Evolutionary conservation across 2,888 invertebrate species (phyloP).

Genomic region (Sesia apiformis): DNA sequence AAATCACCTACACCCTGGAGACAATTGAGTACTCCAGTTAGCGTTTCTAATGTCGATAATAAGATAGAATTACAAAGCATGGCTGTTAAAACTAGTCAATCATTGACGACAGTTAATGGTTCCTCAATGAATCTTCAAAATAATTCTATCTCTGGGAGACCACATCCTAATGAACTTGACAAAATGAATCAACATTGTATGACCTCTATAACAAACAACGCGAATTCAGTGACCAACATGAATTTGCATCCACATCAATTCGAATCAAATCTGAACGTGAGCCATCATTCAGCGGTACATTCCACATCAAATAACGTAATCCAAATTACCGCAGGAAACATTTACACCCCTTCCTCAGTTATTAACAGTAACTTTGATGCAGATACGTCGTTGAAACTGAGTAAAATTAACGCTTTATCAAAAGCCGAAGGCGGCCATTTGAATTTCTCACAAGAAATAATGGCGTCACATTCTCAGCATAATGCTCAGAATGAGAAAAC

Average conservation of each 20-base stretch:
- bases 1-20: slow-evolving; percentile 68
- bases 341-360: slow-evolving; percentile 53
- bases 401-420: slow-evolving; percentile 63
- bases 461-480: slow-evolving; percentile 64
- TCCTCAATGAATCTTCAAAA: slow-evolving; percentile 45
- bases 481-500: slow-evolving; percentile 57
- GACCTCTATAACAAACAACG: slow-evolving; percentile 41
- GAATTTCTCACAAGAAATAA: slow-evolving; percentile 65
- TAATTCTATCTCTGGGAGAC: slow-evolving; percentile 24
- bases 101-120: slow-evolving; percentile 25
- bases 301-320: slow-evolving; percentile 59
- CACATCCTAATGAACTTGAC: slow-evolving; percentile 45
- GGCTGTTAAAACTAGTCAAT: slow-evolving; percentile 35
- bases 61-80: slow-evolving; percentile 56
- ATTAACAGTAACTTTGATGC: slow-evolving; percentile 61
- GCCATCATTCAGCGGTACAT: slow-evolving; percentile 52
- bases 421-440: slow-evolving; percentile 64
- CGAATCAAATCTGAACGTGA: slow-evolving; percentile 47
- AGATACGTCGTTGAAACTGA: slow-evolving; percentile 61
- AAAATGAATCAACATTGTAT: slow-evolving; percentile 55
- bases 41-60: slow-evolving; percentile 31
- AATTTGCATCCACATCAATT: slow-evolving; percentile 58
- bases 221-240: slow-evolving; percentile 28
- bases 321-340: slow-evolving; percentile 64
- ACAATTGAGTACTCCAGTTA: slow-evolving; percentile 38